Evolutionary conservation across 2,888 invertebrate species (phyloP).

Genomic region (Helicoverpa assulta): DNA sequence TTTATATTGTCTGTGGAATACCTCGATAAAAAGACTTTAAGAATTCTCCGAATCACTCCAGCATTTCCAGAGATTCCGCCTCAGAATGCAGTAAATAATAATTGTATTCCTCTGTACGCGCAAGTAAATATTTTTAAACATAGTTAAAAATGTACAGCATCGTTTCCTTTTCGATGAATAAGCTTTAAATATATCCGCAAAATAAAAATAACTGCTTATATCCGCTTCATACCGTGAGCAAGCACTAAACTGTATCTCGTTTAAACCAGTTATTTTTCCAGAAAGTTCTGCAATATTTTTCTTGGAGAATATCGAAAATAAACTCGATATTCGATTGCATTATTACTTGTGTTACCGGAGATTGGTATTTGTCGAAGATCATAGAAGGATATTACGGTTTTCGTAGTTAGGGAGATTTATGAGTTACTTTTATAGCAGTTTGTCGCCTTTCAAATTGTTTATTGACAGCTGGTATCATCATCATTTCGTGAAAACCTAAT

Average conservation of each 20-base stretch:
- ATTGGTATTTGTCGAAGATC: conserved; percentile 14
- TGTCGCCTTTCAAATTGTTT: background rate
- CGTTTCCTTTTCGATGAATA: background rate
- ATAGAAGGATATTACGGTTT: conserved; percentile 6
- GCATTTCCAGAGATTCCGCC: too few relatives aligned
- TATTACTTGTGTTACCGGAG: conserved; percentile 17
- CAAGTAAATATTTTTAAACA: too few relatives aligned
- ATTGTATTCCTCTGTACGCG: too few relatives aligned
- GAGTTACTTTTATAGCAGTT: background rate
- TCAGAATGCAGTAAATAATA: too few relatives aligned
- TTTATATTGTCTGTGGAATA: too few relatives aligned
- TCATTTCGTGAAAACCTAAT: too few relatives aligned
- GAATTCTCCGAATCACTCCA: too few relatives aligned
- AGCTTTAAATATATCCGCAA: background rate
- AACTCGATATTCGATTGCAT: conserved; percentile 23
- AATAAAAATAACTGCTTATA: background rate
- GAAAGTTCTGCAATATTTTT: conserved; percentile 32
- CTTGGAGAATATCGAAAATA: conserved; percentile 16
- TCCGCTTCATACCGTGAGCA: background rate
- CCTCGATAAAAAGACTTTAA: too few relatives aligned
- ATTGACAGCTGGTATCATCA: too few relatives aligned
- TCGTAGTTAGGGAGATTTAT: background rate
- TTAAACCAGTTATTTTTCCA: conserved; percentile 22
- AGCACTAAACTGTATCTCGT: conserved; percentile 17
- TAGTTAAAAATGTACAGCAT: background rate